Percentiles rank a stretch among this genome's conserved stretches.
These are phyloP conservation scores for Molorchus minor DNA, from an alignment of 2,888 invertebrate genomes.

Conservation along the genomic window DNA sequence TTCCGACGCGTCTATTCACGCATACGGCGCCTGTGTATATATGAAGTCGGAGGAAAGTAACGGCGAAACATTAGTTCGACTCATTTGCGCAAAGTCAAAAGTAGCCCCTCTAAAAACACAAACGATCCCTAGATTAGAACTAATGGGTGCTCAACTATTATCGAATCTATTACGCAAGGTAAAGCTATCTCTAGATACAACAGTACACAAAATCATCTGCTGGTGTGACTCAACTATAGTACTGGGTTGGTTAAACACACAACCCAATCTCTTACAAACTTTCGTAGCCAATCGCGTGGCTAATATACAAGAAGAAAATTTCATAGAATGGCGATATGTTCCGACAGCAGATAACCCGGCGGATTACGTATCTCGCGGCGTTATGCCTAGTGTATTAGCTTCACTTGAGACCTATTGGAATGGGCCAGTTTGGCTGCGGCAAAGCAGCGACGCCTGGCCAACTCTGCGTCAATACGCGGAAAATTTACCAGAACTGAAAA, in stretches of 20 bases:
- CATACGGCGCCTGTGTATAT: conserved; percentile 26
- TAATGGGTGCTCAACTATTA: conserved; percentile 35
- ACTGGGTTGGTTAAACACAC: background rate
- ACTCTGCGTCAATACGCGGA: background rate
- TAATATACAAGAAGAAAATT: conserved; percentile 24
- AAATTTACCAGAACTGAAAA: background rate
- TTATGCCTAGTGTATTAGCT: conserved; percentile 23
- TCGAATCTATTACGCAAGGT: background rate
- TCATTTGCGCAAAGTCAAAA: conserved; percentile 28
- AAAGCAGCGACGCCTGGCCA: conserved; percentile 10
- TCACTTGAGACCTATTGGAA: conserved; percentile 24
- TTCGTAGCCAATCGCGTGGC: conserved; percentile 34
- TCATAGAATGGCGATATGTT: conserved; percentile 37
- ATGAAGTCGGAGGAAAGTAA: conserved; percentile 7
- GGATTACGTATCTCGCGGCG: conserved; percentile 36
- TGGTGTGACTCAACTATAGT: background rate
- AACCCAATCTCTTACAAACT: conserved; percentile 12
- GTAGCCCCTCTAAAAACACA: conserved; percentile 40
- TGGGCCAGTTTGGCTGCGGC: conserved; percentile 21
- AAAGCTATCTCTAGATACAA: background rate
- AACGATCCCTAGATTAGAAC: conserved; percentile 37
- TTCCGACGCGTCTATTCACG: conserved; percentile 24
- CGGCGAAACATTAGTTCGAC: background rate
- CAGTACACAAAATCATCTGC: background rate
- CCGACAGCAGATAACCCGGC: conserved; percentile 36